Conservation (phyloP, 2,888 invertebrate species). For the Ennomos fuscantarius region DNA sequence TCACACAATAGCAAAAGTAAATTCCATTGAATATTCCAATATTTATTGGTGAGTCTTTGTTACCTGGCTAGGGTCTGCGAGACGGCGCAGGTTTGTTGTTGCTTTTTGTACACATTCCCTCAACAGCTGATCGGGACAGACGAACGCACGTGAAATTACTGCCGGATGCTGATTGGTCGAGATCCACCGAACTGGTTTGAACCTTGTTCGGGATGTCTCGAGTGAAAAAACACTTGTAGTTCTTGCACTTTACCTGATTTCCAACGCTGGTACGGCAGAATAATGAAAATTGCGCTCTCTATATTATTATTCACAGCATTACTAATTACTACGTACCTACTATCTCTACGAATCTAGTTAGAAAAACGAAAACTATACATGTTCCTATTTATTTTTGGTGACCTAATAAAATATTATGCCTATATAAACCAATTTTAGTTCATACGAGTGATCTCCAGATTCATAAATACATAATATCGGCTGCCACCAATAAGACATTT, state of each 20-base stretch:
- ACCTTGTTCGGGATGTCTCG: conserved; percentile 25
- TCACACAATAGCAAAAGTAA: conserved; percentile 17
- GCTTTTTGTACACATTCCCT: conserved; percentile 71
- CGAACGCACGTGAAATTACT: conserved; percentile 57
- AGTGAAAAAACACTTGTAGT: conserved; percentile 26
- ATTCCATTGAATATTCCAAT: conserved; percentile 45
- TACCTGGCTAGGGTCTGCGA: conserved; percentile 61
- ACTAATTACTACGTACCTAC: too few relatives aligned
- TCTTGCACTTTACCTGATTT: conserved; percentile 15
- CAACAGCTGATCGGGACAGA: conserved; percentile 74
- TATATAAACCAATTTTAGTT: too few relatives aligned
- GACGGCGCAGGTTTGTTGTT: conserved; percentile 63
- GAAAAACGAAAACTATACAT: too few relatives aligned
- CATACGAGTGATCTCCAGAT: too few relatives aligned
- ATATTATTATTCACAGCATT: too few relatives aligned
- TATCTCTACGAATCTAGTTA: too few relatives aligned
- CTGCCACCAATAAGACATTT: too few relatives aligned
- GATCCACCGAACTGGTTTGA: conserved; percentile 40
- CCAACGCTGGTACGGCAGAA: too few relatives aligned
- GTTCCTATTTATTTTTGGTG: too few relatives aligned
- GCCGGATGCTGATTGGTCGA: conserved; percentile 51
- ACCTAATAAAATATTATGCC: too few relatives aligned
- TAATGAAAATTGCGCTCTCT: too few relatives aligned
- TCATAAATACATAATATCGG: too few relatives aligned
- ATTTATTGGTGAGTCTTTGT: conserved; percentile 47